Evolutionary conservation across 1,140 invertebrate species (phyloP), one percentile per base, ranked within the genome.

Genomic region (Lepidurus apus): DNA sequence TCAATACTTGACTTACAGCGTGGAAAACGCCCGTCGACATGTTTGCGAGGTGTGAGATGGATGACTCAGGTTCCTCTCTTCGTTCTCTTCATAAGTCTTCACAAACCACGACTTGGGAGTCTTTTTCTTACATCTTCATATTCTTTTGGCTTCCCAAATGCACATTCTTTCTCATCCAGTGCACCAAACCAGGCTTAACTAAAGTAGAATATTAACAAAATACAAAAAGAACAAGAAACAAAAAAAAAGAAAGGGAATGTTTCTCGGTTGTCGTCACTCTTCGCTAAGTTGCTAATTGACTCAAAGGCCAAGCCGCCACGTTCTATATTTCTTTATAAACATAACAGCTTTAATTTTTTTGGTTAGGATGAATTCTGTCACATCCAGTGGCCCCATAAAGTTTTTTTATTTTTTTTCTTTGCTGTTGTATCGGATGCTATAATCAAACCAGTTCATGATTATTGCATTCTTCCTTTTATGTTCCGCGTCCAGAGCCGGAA

Each of bases 21-120:
- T 17, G 53, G 21, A 65, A 65, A 65, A 65, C 21, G 53, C 53
- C 53, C 21, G 53, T 65, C 53, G 53, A 65, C 53, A 65, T 11
- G 53, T 65, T 65, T 65, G 53, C 53, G 53, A 65, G 53, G 53
- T 65, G 53, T 65, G 53, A 65, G 53, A 65, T 65, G 53, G 53
- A 65, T 65, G 53, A 65, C 53, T 65, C 17, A 65, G 53, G 53
- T 7, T 65, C 53, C 21, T 21, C 21, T 17, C 3, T 13, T 65
- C 53, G 34, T 34, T 34, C 34, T 26, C 26, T 26, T 26, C 26
- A n/a, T n/a, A n/a, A 26, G 26, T 26, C 1, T 34, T 34, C 34
- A 34, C 34, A 34, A 34, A 34, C 34, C 21, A 65, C 53, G 21
- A 65, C 47, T 10, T 65, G 47, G 47, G 47, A 65, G 53, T 65